Base-by-base conservation (phyloP, 2,797 vertebrate genomes). In the Chloroceryle inda region DNA sequence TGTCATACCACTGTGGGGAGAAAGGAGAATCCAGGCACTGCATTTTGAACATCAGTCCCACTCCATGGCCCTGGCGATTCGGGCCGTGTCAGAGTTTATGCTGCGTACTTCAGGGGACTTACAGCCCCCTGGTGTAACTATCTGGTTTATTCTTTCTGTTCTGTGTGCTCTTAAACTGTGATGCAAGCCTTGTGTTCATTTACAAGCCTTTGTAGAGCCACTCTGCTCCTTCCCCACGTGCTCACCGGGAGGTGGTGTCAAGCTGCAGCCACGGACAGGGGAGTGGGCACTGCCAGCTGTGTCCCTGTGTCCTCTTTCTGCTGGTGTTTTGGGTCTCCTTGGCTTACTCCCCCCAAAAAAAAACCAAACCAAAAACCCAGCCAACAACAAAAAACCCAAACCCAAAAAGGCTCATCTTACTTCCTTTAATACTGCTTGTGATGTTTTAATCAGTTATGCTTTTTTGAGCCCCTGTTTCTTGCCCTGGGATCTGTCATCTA, bases 171-270 rank as follows among this genome's bases (percentile, higher is more conserved):
- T 44, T 78, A 33, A 71, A 24, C 21, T 38, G 49, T 44, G 40
- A 21, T 52, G 4, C 24, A 40, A 74, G 44, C 44, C 38, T 16
- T 50, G 12, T 1, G 3, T 73, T 21, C 17, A 2, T 79, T 72
- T 23, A 1, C 38, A 38, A 72, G 11, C 29, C 35, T 81, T 22
- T 64, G 33, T 45, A 68, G 85, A 87, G 24, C 67, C 10, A 0
- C 18, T 8, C 42, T 80, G 45, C 55, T 68, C 45, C 31, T 79
- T 2, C 0, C 27, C 38, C 3, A 2, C 13, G 3, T 29, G 52
- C 0, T 0, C 13, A 3, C 4, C 7, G 7, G 9, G 0, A 15
- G 2, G 1, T 52, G 2, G 73, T 66, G 38, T 63, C 61, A 29
- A 10, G 44, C 33, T 72, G 37, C 68, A 40, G 26, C 17, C 6